Percentiles rank a stretch among this genome's conserved stretches.
Evolutionary conservation across 2,797 vertebrate species (phyloP).

Genomic region (Eulemur mongoz): DNA sequence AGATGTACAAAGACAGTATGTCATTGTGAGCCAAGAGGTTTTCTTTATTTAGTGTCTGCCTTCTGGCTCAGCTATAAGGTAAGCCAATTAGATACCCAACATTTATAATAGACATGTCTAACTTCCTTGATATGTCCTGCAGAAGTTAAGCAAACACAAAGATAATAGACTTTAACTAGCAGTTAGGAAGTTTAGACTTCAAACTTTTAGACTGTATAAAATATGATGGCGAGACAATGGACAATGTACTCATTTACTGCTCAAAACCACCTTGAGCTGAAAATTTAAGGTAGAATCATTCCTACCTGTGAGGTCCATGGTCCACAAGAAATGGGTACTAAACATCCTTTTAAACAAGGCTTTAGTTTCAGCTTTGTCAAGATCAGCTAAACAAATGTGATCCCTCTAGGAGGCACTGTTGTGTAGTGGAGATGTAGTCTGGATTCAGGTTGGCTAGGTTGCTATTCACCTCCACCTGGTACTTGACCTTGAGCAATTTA

Average conservation of each 20-base stretch:
- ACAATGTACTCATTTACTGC: constrained; percentile 35
- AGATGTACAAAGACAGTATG: constrained; percentile 55
- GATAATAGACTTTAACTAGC: constrained; percentile 51
- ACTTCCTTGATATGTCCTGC: constrained; percentile 52
- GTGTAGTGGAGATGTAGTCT: background rate
- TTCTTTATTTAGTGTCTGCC: constrained; percentile 49
- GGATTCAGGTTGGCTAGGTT: background rate
- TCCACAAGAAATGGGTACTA: background rate
- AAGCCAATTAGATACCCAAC: constrained; percentile 55
- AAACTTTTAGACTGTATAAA: constrained; percentile 50
- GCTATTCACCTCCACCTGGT: background rate
- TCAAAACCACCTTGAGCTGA: background rate
- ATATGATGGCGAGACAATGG: constrained; percentile 46
- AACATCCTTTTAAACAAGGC: background rate
- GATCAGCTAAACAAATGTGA: background rate
- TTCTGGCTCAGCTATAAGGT: constrained; percentile 50
- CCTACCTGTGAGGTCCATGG: constrained; percentile 54
- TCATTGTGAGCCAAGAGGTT: constrained; percentile 49
- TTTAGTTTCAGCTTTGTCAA: background rate
- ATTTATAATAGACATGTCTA: constrained; percentile 52
- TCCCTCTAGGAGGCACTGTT: constrained; percentile 60
- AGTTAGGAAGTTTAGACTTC: constrained; percentile 53
- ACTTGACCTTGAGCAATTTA: constrained; percentile 42
- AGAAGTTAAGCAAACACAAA: constrained; percentile 61
- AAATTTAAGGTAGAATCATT: constrained; percentile 21